These are phyloP conservation scores for Geodia barretti DNA, from an alignment of 37 sponge, comb jelly and placozoan genomes.

Conservation along the genomic window DNA sequence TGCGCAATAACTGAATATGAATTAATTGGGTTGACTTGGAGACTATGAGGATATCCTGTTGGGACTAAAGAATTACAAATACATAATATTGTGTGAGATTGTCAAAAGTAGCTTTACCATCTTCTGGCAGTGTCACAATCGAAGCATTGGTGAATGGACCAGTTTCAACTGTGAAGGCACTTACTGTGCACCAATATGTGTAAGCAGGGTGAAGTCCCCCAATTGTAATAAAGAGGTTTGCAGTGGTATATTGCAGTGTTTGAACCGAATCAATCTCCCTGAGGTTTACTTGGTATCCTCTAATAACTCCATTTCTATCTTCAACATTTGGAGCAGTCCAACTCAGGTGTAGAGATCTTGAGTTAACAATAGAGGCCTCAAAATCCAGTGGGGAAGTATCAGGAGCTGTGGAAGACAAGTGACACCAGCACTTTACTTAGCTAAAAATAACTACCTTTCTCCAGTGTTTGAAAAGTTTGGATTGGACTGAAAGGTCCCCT, in stretches of 20 bases:
- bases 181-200: constrained; percentile 18
- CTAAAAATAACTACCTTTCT: constrained; percentile 5
- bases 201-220: constrained; percentile 30
- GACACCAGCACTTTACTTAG: too few species aligned
- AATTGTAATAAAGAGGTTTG: neutral
- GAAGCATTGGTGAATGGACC: constrained; percentile 10
- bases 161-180: constrained; percentile 27
- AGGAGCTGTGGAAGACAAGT: neutral
- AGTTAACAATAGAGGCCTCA: neutral
- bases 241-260: neutral
- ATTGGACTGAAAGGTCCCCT: neutral
- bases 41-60: neutral
- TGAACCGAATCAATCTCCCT: neutral
- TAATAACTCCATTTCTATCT: constrained; percentile 19
- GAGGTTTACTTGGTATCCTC: neutral
- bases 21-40: neutral
- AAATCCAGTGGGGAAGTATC: neutral
- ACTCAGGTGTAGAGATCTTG: neutral
- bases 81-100: neutral
- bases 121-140: neutral
- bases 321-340: constrained; percentile 14
- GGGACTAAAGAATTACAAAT: neutral
- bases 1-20: neutral
- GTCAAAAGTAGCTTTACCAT: neutral
- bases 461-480: neutral